Conservation (phyloP, 2,113 vertebrate species). For the Gobio gobio region DNA sequence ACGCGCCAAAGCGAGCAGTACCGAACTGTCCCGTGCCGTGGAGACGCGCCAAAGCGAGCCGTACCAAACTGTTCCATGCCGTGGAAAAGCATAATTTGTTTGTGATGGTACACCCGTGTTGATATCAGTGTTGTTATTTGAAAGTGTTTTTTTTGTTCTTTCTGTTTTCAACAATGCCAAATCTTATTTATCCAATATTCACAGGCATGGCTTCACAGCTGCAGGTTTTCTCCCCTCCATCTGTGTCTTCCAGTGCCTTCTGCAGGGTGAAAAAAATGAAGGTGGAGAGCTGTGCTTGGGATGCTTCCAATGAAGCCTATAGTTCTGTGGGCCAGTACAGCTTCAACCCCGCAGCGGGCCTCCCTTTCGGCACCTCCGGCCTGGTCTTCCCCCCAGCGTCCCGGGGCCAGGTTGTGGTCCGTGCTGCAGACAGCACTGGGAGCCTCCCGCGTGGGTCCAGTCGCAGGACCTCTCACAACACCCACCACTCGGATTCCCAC, state of each 20-base stretch:
- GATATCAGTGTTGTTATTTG: not conserved
- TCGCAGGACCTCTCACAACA: slow-evolving; percentile 78
- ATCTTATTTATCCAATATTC: slow-evolving; percentile 20
- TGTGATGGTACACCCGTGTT: too few species aligned
- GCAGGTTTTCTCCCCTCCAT: slow-evolving; percentile 96
- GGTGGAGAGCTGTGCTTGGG: slow-evolving; percentile 95
- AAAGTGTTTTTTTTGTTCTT: not conserved
- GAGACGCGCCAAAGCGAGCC: too few species aligned
- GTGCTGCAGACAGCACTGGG: slow-evolving; percentile 93
- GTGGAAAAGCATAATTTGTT: too few species aligned
- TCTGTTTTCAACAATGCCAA: not conserved
- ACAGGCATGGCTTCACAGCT: slow-evolving; percentile 97
- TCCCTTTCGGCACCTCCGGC: slow-evolving; percentile 84
- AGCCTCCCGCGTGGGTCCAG: slow-evolving; percentile 82
- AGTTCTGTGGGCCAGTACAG: slow-evolving; percentile 85
- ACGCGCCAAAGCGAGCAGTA: too few species aligned
- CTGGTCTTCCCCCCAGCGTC: slow-evolving; percentile 87
- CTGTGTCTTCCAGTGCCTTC: slow-evolving; percentile 98
- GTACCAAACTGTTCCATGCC: too few species aligned
- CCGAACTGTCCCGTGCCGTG: too few species aligned
- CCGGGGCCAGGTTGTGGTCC: slow-evolving; percentile 91
- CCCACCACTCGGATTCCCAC: slow-evolving; percentile 73
- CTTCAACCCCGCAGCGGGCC: slow-evolving; percentile 79
- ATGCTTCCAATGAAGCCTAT: slow-evolving; percentile 86
- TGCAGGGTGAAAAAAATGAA: slow-evolving; percentile 98